These are phyloP conservation scores for Thymelicus sylvestris DNA, from an alignment of 2,888 invertebrate species.

Conservation along the genomic window DNA sequence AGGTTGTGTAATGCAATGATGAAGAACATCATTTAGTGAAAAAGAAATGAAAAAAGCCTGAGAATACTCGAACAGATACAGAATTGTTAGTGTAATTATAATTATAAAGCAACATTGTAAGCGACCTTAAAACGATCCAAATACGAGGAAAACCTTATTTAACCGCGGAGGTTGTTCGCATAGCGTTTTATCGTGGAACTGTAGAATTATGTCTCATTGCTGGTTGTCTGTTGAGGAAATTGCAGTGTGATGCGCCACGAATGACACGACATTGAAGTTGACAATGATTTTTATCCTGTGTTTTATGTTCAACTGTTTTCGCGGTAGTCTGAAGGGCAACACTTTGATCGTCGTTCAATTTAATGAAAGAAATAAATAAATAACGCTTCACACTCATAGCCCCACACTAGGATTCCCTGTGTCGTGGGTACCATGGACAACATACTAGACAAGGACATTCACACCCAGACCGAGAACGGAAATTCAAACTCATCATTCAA, in stretches of 20 bases:
- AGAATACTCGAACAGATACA: background rate
- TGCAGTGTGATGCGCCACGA: background rate
- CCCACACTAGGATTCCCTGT: no score
- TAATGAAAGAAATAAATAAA: no score
- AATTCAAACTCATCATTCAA: no score
- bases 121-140: conserved; percentile 37
- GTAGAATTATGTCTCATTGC: conserved; percentile 16
- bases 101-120: background rate
- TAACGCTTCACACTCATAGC: no score
- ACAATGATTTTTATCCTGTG: background rate
- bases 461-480: no score
- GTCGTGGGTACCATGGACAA: no score
- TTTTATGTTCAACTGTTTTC: background rate
- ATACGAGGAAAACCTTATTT: conserved; percentile 41
- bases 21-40: background rate
- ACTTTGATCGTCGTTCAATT: background rate
- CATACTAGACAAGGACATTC: no score
- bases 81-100: background rate
- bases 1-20: no score
- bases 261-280: background rate
- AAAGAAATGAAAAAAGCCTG: background rate
- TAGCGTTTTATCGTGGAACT: conserved; percentile 18
- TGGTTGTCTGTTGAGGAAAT: conserved; percentile 26
- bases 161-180: conserved; percentile 34
- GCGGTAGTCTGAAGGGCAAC: background rate